These are phyloP conservation scores for Drosophila truncata DNA, from an alignment of 1,140 invertebrate genomes.

Conservation along the genomic window DNA sequence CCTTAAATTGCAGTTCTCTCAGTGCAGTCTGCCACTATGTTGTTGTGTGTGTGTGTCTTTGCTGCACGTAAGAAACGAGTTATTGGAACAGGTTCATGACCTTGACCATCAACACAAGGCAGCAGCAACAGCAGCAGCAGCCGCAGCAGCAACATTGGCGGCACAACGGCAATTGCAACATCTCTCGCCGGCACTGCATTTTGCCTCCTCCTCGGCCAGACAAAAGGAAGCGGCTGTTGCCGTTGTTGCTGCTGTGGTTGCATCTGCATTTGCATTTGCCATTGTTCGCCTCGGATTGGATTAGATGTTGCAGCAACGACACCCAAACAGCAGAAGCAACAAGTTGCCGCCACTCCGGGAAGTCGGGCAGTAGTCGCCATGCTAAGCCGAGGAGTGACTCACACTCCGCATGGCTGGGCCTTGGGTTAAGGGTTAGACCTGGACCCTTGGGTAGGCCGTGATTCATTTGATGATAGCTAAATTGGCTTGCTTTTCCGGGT, in stretches of 20 bases:
- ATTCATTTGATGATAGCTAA: conserved; percentile 35
- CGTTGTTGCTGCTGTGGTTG: conserved; percentile 38
- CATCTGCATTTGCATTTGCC: conserved; percentile 54
- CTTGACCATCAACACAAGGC: conserved; percentile 83
- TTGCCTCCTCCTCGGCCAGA: conserved; percentile 32
- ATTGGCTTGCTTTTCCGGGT: conserved; percentile 8
- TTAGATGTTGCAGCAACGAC: conserved; percentile 49
- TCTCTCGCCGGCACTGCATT: conserved; percentile 24
- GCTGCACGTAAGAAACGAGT: conserved; percentile 81
- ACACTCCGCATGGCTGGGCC: conserved; percentile 10
- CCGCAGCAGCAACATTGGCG: conserved; percentile 50
- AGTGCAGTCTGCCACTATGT: conserved; percentile 27
- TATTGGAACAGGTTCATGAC: conserved; percentile 85
- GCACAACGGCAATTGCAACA: conserved; percentile 63
- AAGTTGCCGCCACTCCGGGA: conserved; percentile 65
- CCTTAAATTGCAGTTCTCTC: conserved; percentile 1
- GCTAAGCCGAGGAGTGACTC: conserved; percentile 55
- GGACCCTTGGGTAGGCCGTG: conserved; percentile 9
- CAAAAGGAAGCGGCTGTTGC: conserved; percentile 58
- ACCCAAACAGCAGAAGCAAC: conserved; percentile 40
- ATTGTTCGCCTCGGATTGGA: conserved; percentile 58
- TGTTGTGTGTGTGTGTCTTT: conserved; percentile 33
- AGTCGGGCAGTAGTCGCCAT: conserved; percentile 53
- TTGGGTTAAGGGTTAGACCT: conserved; percentile 53
- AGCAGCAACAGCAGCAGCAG: conserved; percentile 52